Evolutionary conservation across 2,888 invertebrate genomes (phyloP), one percentile per base, ranked within the genome.

Genomic region (Caradrina clavipalpis): DNA sequence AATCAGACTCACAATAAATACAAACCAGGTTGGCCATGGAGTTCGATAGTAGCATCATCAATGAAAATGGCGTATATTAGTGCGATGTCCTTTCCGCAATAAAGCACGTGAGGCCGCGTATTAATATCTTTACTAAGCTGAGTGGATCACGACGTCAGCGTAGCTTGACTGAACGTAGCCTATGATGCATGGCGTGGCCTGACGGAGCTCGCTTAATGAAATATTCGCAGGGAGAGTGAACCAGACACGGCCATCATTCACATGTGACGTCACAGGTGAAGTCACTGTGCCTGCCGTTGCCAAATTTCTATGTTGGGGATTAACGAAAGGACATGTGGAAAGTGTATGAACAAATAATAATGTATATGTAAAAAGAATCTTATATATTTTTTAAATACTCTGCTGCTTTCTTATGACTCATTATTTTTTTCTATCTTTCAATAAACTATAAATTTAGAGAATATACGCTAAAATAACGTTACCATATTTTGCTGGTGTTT

Each of bases 91-190:
- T 78, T 80, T 84, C 81, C 89, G 88, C 89, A 87, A 87, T 87
- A 86, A 86, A 83, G 87, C 86, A 88, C 55, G 86, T 87, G 85
- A 90, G 89, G 87, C 88, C 87, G 88, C 88, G 90, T 93, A 94
- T 94, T 94, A 93, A 94, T 95, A 93, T 92, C 89, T 92, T 86
- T 89, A 89, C 89, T 94, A 93, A 95, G 94, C 94, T 91, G 88
- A 90, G 92, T 91, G 94, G 94, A 94, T 94, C 92, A 92, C 86
- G 83, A 86, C 89, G 94, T 91, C 93, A 92, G 87, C 94, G 90
- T 87, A 90, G 91, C 90, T 91, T 86, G 86, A 88, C 88, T 88
- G 86, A 87, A 88, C 89, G 88, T 89, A 90, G 91, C 89, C 92
- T 93, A 93, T 95, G 95, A 95, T 94, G 90, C 95, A 95, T 94